A percentile compares a stretch with the other conserved stretches of the same genome.
Evolutionary conservation across 2,888 invertebrate species (phyloP).

Genomic region (Diogma glabrata): DNA sequence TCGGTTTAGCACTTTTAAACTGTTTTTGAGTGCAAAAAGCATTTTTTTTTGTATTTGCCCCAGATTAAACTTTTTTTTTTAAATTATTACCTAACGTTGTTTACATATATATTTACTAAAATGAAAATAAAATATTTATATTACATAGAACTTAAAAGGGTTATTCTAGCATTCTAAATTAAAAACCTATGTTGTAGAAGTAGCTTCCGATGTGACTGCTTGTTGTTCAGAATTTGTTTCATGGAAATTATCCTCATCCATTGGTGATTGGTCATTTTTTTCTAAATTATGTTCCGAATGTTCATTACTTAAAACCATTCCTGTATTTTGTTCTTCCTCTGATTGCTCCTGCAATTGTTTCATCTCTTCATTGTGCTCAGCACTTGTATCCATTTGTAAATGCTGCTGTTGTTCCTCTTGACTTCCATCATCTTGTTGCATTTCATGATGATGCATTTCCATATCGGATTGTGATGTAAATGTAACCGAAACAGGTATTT

Average conservation of each 20-base stretch:
- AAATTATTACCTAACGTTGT: no score
- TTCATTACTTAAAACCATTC: not conserved
- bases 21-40: no score
- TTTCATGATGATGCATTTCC: conserved; percentile 29
- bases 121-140: no score
- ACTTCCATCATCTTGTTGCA: conserved; percentile 16
- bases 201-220: conserved; percentile 2
- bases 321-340: not conserved
- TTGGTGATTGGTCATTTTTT: not conserved
- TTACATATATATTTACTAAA: no score
- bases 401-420: conserved; percentile 10
- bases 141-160: no score
- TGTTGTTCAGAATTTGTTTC: not conserved
- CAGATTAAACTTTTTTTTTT: no score
- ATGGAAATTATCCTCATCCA: not conserved
- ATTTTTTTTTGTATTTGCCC: no score
- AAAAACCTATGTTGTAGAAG: conserved; percentile 8
- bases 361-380: not conserved
- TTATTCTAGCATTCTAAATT: no score
- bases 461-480: conserved; percentile 28
- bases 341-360: conserved; percentile 2
- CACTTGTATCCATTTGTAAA: not conserved
- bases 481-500: conserved; percentile 37
- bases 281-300: not conserved
- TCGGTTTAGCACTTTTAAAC: no score